Conservation (phyloP, 1,140 invertebrate species). For the Drosophila murphyi region DNA sequence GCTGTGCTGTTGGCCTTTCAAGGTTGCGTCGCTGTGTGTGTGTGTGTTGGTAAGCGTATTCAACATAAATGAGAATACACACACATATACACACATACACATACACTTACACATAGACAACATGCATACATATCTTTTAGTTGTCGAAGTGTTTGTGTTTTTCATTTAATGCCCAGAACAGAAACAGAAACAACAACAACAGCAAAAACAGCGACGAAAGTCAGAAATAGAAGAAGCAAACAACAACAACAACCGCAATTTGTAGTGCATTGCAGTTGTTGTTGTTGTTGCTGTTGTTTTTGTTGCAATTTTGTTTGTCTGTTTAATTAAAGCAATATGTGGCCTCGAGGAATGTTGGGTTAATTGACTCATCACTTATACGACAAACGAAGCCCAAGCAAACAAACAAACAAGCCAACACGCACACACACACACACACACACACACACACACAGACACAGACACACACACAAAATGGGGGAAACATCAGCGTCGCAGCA, state of each 20-base stretch:
- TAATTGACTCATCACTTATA: constrained; percentile 83
- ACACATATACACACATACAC: neutral
- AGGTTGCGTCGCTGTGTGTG: constrained; percentile 49
- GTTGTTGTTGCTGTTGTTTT: constrained; percentile 34
- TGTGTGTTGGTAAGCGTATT: constrained; percentile 8
- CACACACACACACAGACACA: constrained; percentile 9
- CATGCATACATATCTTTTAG: constrained; percentile 54
- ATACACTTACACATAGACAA: neutral
- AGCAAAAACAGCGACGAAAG: neutral
- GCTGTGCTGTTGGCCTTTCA: constrained; percentile 50
- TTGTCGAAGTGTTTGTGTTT: constrained; percentile 44
- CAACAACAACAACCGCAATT: constrained; percentile 45
- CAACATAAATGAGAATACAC: constrained; percentile 63
- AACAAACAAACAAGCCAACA: constrained; percentile 66
- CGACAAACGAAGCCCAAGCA: constrained; percentile 80
- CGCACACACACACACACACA: constrained; percentile 29
- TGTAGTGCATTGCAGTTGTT: constrained; percentile 54
- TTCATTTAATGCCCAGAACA: constrained; percentile 40
- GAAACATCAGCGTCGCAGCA: constrained; percentile 37
- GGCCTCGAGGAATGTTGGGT: constrained; percentile 81
- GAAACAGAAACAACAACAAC: constrained; percentile 38
- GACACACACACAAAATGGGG: constrained; percentile 53
- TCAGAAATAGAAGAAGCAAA: constrained; percentile 16
- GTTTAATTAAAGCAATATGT: constrained; percentile 83
- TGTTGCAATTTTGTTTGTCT: constrained; percentile 75